These are phyloP conservation scores for Taenioides sp. DNA, from an alignment of 2,797 vertebrate genomes.

Conservation along the genomic window DNA sequence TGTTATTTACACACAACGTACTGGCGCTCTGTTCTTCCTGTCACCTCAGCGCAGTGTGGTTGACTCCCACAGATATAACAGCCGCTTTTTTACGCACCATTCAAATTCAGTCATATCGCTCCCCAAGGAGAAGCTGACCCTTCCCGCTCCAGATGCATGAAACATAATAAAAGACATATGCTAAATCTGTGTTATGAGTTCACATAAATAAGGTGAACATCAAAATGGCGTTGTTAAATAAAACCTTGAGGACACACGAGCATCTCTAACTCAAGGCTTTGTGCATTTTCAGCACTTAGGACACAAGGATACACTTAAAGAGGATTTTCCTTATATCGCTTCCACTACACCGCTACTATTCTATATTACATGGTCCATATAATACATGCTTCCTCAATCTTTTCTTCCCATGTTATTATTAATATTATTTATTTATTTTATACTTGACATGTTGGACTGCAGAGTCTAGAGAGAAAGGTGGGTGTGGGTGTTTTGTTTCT, in stretches of 20 bases:
- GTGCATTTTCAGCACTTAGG: constrained; percentile 6
- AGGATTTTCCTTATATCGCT: neutral
- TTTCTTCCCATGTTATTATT: neutral
- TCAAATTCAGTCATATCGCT: constrained; percentile 11
- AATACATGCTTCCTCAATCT: neutral
- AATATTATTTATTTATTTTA: no score
- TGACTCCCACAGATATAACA: neutral
- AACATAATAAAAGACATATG: constrained; percentile 24
- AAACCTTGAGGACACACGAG: constrained; percentile 16
- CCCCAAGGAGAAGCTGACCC: constrained; percentile 3
- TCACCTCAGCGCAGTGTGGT: constrained; percentile 1
- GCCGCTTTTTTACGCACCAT: constrained; percentile 8
- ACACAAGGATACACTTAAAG: constrained; percentile 3
- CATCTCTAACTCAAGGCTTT: neutral
- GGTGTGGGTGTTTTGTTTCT: no score
- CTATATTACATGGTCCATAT: no score
- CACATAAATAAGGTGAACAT: constrained; percentile 25
- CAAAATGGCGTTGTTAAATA: constrained; percentile 20
- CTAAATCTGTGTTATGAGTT: constrained; percentile 3
- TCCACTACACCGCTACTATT: neutral
- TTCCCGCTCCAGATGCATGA: constrained; percentile 16
- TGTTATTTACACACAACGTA: constrained; percentile 8
- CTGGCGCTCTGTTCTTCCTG: neutral
- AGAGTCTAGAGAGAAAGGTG: no score
- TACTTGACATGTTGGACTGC: no score